Evolutionary conservation across 2,888 invertebrate genomes (phyloP).

Genomic region (Trissolcus brochymenae): DNA sequence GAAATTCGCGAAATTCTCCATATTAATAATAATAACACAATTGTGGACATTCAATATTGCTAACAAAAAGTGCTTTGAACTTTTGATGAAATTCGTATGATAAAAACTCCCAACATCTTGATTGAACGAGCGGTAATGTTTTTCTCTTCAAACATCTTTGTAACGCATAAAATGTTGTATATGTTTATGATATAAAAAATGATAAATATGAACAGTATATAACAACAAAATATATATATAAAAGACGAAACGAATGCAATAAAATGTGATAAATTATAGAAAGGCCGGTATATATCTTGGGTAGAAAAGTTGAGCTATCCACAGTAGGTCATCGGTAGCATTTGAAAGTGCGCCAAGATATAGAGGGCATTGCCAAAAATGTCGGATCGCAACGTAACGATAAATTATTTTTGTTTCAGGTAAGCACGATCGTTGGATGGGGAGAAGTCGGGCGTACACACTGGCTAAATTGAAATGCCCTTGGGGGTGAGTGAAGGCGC

Average conservation of each 20-base stretch:
- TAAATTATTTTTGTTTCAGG: conserved; percentile 52
- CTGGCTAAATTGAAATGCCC: conserved; percentile 29
- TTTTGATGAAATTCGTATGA: neutral
- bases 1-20: conserved; percentile 3
- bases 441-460: conserved; percentile 1
- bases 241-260: conserved; percentile 1
- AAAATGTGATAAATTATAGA: conserved; percentile 17
- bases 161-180: too few species aligned
- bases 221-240: neutral
- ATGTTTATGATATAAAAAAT: neutral
- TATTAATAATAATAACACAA: conserved; percentile 2
- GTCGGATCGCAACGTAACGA: conserved; percentile 16
- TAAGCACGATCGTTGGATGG: conserved; percentile 25
- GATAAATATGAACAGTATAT: neutral
- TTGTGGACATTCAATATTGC: neutral
- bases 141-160: too few species aligned
- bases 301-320: neutral
- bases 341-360: conserved; percentile 13
- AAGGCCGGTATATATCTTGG: neutral
- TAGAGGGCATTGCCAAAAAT: conserved; percentile 12
- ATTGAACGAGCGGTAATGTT: too few species aligned
- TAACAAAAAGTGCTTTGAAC: neutral
- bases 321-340: conserved; percentile 18
- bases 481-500: conserved; percentile 21
- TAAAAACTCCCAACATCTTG: neutral